Evolutionary conservation across 64 coral and sea anemone genomes (phyloP).

Genomic region (Porites lutea): DNA sequence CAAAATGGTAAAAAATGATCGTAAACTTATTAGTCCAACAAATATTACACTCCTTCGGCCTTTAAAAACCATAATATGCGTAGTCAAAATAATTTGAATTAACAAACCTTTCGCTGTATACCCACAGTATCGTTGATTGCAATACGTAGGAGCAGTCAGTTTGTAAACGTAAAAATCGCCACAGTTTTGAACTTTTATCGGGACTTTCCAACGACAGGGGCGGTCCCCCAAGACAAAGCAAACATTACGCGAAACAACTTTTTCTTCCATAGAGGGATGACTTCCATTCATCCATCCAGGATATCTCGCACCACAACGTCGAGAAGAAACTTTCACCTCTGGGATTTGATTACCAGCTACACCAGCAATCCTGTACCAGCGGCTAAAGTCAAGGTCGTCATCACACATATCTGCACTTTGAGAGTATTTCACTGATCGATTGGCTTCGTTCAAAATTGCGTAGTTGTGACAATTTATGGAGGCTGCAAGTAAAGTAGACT

Average conservation of each 20-base stretch:
- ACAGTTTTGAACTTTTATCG: constrained; percentile 29
- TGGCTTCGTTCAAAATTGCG: background rate
- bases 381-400: constrained; percentile 8
- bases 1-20: too few relatives aligned
- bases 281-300: constrained; percentile 24
- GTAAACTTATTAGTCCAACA: too few relatives aligned
- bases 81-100: background rate
- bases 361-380: constrained; percentile 22
- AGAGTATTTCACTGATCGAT: background rate
- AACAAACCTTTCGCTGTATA: background rate
- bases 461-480: background rate
- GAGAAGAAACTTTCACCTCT: background rate
- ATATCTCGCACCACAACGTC: constrained; percentile 8
- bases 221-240: background rate
- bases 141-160: background rate
- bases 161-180: constrained; percentile 25
- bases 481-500: background rate
- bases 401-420: constrained; percentile 1
- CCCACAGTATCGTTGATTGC: constrained; percentile 14
- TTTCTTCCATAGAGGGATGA: constrained; percentile 19
- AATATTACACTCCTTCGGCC: too few relatives aligned
- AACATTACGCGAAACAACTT: background rate
- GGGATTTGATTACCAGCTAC: constrained; percentile 9
- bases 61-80: too few relatives aligned
- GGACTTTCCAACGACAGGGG: background rate